Base-by-base conservation (phyloP, 2,797 vertebrate genomes). In the Scolopax bukidnonensis region DNA sequence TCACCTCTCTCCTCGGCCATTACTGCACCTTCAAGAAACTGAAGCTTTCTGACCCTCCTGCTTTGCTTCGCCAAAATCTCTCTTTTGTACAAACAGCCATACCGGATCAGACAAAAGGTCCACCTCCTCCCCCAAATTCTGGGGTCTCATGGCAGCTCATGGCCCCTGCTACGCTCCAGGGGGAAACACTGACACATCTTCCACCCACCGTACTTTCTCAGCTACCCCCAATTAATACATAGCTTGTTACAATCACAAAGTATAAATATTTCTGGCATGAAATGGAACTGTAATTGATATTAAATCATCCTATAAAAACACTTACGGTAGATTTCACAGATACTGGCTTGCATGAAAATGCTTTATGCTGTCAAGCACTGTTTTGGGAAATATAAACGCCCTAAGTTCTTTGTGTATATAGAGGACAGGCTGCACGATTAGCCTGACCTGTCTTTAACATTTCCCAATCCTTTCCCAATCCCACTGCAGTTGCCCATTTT, bases 311-410 rank as follows among this genome's bases (percentile, higher is more conserved):
- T 78, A 80, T 75, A 90, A 93, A 90, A 96, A 87, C 84, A 87
- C 84, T 96, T 89, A 93, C 1, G 36, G 73, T 86, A 91, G 93
- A 94, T 93, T 94, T 90, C 86, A 87, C 68, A 93, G 86, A 94
- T 73, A 92, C 57, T 64, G 54, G 68, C 53, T 75, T 71, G 30
- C 88, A 68, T 40, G 82, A 64, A 90, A 94, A 87, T 65, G 18
- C 61, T 95, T 93, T 63, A 78, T 64, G 43, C 89, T 94, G 81
- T 93, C 84, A 93, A 89, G 73, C 57, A 69, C 54, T 84, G 89
- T 93, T 96, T 93, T 50, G 75, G 81, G 90, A 91, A 94, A 96
- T 75, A 92, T 73, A 96, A 96, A 95, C 25, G 6, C 84, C 53
- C 64, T 68, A 68, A 87, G 61, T 75, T 95, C 84, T 81, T 64